These are phyloP conservation scores for Corbicula japonica DNA, from an alignment of 2,888 invertebrate genomes.

Conservation along the genomic window DNA sequence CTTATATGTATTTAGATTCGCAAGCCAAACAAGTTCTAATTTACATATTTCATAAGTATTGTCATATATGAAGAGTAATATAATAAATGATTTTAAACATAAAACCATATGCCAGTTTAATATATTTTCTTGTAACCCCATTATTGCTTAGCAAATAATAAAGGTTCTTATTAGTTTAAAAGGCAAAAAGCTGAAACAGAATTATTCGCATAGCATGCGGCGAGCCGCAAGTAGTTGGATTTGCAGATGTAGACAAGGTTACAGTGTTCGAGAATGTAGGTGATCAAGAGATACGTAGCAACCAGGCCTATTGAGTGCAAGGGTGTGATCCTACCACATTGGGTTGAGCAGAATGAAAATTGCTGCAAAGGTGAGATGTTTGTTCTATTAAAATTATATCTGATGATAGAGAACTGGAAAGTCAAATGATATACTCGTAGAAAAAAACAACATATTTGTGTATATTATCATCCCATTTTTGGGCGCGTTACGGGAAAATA, in stretches of 20 bases:
- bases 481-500: not conserved
- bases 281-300: constrained; percentile 41
- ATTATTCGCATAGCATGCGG: constrained; percentile 34
- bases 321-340: constrained; percentile 26
- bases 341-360: constrained; percentile 19
- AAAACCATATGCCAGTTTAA: not conserved
- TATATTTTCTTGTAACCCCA: not conserved
- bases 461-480: not conserved
- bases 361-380: constrained; percentile 46
- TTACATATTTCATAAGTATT: not conserved
- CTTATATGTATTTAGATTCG: too few relatives aligned
- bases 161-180: not conserved
- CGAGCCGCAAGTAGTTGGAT: constrained; percentile 8
- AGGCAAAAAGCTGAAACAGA: not conserved
- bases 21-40: too few relatives aligned
- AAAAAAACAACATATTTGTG: not conserved
- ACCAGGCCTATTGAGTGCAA: constrained; percentile 35
- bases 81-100: not conserved
- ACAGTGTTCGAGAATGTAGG: constrained; percentile 28
- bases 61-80: not conserved
- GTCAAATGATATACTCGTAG: not conserved
- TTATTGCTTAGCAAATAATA: not conserved
- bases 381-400: not conserved
- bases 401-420: too few relatives aligned
- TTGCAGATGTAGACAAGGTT: constrained; percentile 20